Conservation (phyloP, 2,888 invertebrate genomes). For the Hydrotaea cyrtoneurina region DNA sequence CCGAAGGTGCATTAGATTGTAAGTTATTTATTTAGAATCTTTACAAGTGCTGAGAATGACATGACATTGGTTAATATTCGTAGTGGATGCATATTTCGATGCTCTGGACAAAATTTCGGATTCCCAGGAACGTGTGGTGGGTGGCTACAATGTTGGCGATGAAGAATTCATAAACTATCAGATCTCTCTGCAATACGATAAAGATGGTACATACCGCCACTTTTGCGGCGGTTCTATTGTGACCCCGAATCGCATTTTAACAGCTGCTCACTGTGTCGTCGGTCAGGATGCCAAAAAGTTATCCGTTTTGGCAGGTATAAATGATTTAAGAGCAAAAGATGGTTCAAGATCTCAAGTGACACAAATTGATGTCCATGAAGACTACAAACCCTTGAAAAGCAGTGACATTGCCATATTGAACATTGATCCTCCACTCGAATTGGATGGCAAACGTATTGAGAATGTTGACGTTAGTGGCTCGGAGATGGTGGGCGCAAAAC, state of each 20-base stretch:
- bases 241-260: constrained; percentile 76
- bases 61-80: too few relatives aligned
- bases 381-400: constrained; percentile 76
- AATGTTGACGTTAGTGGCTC: constrained; percentile 79
- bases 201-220: constrained; percentile 74
- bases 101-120: constrained; percentile 11
- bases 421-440: constrained; percentile 74
- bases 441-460: constrained; percentile 77
- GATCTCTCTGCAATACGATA: constrained; percentile 75
- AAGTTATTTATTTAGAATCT: not conserved
- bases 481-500: constrained; percentile 73
- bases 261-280: constrained; percentile 80
- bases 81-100: not conserved
- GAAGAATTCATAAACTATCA: constrained; percentile 77
- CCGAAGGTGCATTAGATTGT: constrained; percentile 23
- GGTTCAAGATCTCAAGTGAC: constrained; percentile 74
- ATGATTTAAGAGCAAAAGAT: constrained; percentile 73
- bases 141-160: constrained; percentile 73
- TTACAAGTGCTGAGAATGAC: too few relatives aligned
- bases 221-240: constrained; percentile 80
- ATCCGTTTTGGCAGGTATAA: constrained; percentile 75
- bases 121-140: constrained; percentile 77
- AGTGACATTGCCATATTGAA: constrained; percentile 79
- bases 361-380: constrained; percentile 76
- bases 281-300: constrained; percentile 75